Evolutionary conservation across 2,113 vertebrate genomes (phyloP), one percentile per base, ranked within the genome.

Genomic region (Terrapene triunguis): DNA sequence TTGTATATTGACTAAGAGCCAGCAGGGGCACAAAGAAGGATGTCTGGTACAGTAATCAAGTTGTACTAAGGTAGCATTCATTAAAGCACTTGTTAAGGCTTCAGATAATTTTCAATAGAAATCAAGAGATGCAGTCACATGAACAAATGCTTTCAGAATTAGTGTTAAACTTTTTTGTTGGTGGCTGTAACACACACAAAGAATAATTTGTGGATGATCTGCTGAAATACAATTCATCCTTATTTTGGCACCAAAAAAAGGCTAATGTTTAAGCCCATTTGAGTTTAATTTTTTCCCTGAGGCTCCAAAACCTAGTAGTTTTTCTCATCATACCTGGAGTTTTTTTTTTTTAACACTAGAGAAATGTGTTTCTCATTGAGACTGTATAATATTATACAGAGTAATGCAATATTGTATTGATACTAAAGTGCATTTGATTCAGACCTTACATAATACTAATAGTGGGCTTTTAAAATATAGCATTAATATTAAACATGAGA

Each of bases 201-300:
- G 12, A 74, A 38, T 53, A 16, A 38, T 54, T 54, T 51, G 51
- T 55, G 12, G 32, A 78, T 88, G 83, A 79, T 47, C n/a, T 3
- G 1, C 42, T 53, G 69, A 54, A 91, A 44, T 78, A 29, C 9
- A 74, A 10, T 12, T 74, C 21, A 42, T 47, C 5, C 42, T 93
- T 89, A 50, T 65, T 48, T 51, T 22, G 74, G 74, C 3, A 5
- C 51, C 4, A 19, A 3, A 25, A n/a, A 7, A 87, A 84, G 96
- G 87, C 94, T 84, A 89, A 95, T 29, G 93, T 76, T 38, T 54
- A 91, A 88, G 17, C 82, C 47, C 44, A 93, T 96, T 85, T 13
- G 10, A 87, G 82, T 35, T 9, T 24, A 38, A 38, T 51, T 9
- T 38, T 2, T 1, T 50, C 80, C 25, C 6, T 8, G 50, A 38